phyloP scores from a whole-genome alignment of 2,888 invertebrate species.

The Onchidella celtica region DNA sequence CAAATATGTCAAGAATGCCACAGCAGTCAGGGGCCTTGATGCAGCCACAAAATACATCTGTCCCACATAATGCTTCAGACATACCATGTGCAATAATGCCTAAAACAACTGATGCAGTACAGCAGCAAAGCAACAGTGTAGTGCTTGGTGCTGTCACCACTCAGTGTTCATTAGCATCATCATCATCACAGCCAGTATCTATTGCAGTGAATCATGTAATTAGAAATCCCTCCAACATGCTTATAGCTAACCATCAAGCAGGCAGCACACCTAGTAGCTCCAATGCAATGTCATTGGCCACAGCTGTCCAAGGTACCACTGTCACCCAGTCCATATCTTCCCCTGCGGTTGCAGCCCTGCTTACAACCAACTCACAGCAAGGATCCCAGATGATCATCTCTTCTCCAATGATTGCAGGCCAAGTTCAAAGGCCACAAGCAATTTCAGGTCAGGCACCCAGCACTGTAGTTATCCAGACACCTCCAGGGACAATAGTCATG shows the following conservation, averaged over 20 bases:
- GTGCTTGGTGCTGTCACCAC: slow-evolving; percentile 47
- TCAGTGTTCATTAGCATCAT: not conserved
- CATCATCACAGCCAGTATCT: not conserved
- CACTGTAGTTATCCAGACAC: slow-evolving; percentile 47
- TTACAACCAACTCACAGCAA: slow-evolving; percentile 29
- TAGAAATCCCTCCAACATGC: slow-evolving; percentile 36
- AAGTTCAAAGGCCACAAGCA: slow-evolving; percentile 19
- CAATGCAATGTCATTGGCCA: not conserved
- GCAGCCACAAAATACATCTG: not conserved
- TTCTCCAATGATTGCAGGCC: slow-evolving; percentile 18
- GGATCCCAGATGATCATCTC: slow-evolving; percentile 49
- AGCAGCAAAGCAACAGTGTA: slow-evolving; percentile 26
- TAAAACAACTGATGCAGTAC: slow-evolving; percentile 13
- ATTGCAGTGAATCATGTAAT: slow-evolving; percentile 28
- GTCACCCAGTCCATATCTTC: slow-evolving; percentile 37
- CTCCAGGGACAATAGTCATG: slow-evolving; percentile 48
- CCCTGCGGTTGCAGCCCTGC: slow-evolving; percentile 39
- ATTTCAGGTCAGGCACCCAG: slow-evolving; percentile 28
- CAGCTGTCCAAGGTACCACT: not conserved
- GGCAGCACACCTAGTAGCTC: slow-evolving; percentile 11
- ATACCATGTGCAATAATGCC: slow-evolving; percentile 42
- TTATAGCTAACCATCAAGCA: slow-evolving; percentile 27
- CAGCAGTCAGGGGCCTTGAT: not conserved
- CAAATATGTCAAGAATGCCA: not conserved
- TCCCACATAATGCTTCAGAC: slow-evolving; percentile 16